phyloP scores from a whole-genome alignment of 2,888 invertebrate species.

The Oscheius myriophilus region DNA sequence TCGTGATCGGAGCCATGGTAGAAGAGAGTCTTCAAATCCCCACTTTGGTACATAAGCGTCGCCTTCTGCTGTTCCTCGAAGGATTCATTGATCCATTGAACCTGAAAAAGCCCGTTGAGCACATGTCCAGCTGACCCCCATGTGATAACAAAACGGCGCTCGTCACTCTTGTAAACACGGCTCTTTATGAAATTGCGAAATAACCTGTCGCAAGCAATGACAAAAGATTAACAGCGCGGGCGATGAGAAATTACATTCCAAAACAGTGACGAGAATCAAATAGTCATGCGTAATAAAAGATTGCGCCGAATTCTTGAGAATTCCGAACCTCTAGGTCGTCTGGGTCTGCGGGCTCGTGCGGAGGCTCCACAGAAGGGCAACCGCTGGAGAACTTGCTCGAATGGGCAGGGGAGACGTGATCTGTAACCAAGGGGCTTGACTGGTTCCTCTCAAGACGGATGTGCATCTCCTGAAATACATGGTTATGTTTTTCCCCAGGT shows the following conservation, averaged over 20 bases:
- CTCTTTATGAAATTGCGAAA: no score
- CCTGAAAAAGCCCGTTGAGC: slow-evolving; percentile 16
- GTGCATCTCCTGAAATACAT: slow-evolving; percentile 20
- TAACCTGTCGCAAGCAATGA: no score
- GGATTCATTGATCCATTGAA: slow-evolving; percentile 35
- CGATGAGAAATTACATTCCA: no score
- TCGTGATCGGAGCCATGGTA: slow-evolving; percentile 30
- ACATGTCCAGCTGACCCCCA: no score
- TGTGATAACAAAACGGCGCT: no score
- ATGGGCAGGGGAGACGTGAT: slow-evolving; percentile 20
- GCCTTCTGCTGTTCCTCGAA: slow-evolving; percentile 30
- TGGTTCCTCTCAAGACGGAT: slow-evolving; percentile 29
- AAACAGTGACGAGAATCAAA: no score
- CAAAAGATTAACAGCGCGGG: no score
- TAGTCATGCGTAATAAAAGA: no score
- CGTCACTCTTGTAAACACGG: no score
- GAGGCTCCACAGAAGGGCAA: slow-evolving; percentile 27
- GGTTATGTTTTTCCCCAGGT: background rate
- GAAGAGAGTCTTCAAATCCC: slow-evolving; percentile 28
- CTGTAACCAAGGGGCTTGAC: slow-evolving; percentile 26
- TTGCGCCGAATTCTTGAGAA: background rate
- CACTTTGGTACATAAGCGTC: slow-evolving; percentile 28
- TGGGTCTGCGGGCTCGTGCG: slow-evolving; percentile 13
- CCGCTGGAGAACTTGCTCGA: slow-evolving; percentile 22
- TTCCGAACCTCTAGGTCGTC: slow-evolving; percentile 25